A percentile compares a stretch with the other conserved stretches of the same genome.
These are phyloP conservation scores for Xyliphius kryptos DNA, from an alignment of 2,113 vertebrate species.

Conservation along the genomic window DNA sequence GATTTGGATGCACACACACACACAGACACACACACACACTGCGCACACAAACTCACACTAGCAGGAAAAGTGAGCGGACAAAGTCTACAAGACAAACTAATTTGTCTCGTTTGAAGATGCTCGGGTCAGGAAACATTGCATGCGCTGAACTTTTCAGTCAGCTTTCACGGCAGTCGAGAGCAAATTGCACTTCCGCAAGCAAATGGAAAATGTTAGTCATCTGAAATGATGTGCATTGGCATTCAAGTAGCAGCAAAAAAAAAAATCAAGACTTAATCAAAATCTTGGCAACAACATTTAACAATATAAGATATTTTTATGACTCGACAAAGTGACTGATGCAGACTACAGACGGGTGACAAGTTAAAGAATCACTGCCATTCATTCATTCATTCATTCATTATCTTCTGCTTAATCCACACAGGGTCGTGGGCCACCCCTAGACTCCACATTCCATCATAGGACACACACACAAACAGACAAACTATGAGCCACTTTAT, in stretches of 20 bases:
- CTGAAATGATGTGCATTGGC: conserved; percentile 28
- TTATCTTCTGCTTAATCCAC: too few relatives aligned
- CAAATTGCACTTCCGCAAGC: conserved; percentile 28
- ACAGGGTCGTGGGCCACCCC: too few relatives aligned
- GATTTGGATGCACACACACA: conserved; percentile 8
- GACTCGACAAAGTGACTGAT: too few relatives aligned
- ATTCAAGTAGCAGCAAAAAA: conserved; percentile 26
- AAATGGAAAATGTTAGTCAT: conserved; percentile 45
- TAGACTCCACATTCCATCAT: too few relatives aligned
- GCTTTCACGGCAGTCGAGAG: conserved; percentile 29
- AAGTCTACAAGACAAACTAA: conserved; percentile 47
- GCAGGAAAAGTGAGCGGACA: conserved; percentile 34
- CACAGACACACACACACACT: too few relatives aligned
- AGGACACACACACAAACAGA: too few relatives aligned
- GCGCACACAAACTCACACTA: conserved; percentile 15
- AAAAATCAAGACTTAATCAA: conserved; percentile 2
- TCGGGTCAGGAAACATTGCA: conserved; percentile 31
- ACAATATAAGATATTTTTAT: too few relatives aligned
- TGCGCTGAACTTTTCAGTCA: conserved; percentile 33
- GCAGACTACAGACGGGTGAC: too few relatives aligned
- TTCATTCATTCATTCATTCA: too few relatives aligned
- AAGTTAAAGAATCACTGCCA: too few relatives aligned
- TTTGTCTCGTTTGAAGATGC: conserved; percentile 48
- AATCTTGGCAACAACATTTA: too few relatives aligned
- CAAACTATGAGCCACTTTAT: too few relatives aligned